Conservation (phyloP, 53 echinoderm and acorn worm genomes). For the Apostichopus leukothele region DNA sequence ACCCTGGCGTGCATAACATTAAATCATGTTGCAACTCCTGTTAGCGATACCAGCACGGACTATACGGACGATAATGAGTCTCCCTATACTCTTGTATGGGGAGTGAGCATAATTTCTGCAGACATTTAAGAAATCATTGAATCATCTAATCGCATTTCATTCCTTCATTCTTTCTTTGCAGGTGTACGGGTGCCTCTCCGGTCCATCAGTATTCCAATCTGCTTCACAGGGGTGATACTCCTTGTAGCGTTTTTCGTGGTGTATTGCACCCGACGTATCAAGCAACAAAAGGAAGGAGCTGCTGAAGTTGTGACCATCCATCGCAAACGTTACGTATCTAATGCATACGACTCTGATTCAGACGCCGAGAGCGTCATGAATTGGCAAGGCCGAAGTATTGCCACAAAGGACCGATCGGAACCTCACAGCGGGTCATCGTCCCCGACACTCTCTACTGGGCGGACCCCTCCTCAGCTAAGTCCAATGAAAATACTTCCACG, state of each 20-base stretch:
- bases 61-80: too few species aligned
- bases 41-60: too few species aligned
- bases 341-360: conserved; percentile 85
- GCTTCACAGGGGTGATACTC: conserved; percentile 69
- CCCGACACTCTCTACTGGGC: conserved; percentile 27
- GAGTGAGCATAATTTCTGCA: too few species aligned
- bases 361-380: conserved; percentile 91
- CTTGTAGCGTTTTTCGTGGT: conserved; percentile 80
- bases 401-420: conserved; percentile 56
- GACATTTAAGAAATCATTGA: too few species aligned
- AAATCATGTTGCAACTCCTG: too few species aligned
- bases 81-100: too few species aligned
- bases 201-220: conserved; percentile 83
- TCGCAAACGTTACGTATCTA: conserved; percentile 66
- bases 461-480: conserved; percentile 46
- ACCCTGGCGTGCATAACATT: too few species aligned
- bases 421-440: conserved; percentile 53
- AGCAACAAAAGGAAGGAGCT: conserved; percentile 61
- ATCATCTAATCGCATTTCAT: too few species aligned
- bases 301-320: conserved; percentile 83
- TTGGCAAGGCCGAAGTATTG: conserved; percentile 61
- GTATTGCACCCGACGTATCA: conserved; percentile 73
- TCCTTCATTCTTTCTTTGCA: not conserved
- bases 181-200: conserved; percentile 60
- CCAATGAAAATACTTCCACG: conserved; percentile 73